Evolutionary conservation across 2,888 invertebrate genomes (phyloP).

Genomic region (Cenopis cana): DNA sequence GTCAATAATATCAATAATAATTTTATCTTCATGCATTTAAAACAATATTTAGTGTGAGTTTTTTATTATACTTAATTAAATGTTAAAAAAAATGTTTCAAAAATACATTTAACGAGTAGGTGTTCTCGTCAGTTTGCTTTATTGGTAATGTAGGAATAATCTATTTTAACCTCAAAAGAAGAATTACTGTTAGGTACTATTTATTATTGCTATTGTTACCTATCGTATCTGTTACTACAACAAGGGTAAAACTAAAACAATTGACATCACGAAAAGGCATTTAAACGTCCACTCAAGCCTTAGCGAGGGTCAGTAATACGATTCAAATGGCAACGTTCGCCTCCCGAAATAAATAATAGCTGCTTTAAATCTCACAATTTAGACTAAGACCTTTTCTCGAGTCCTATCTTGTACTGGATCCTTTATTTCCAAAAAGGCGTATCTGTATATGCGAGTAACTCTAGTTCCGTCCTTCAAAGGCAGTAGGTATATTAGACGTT

Average conservation of each 20-base stretch:
- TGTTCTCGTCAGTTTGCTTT: too few relatives aligned
- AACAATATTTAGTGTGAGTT: too few relatives aligned
- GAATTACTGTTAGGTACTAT: too few relatives aligned
- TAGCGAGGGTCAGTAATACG: not conserved
- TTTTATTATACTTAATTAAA: too few relatives aligned
- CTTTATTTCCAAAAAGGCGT: conserved; percentile 9
- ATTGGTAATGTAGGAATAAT: too few relatives aligned
- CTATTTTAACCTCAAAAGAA: too few relatives aligned
- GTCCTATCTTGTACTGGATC: conserved; percentile 29
- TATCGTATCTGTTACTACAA: not conserved
- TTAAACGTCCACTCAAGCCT: not conserved
- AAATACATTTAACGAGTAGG: too few relatives aligned
- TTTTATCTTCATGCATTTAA: too few relatives aligned
- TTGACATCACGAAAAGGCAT: not conserved
- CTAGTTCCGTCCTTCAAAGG: conserved; percentile 5
- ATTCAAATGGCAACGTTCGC: conserved; percentile 17
- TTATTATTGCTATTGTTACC: too few relatives aligned
- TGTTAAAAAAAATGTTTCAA: too few relatives aligned
- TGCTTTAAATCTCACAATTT: conserved; percentile 38
- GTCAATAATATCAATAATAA: too few relatives aligned
- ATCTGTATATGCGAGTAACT: not conserved
- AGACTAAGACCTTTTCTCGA: conserved; percentile 34
- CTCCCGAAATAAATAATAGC: conserved; percentile 35
- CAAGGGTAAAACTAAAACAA: not conserved
- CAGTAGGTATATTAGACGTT: conserved; percentile 38